Evolutionary conservation across 2,888 invertebrate species (phyloP), one percentile per base, ranked within the genome.

Genomic region (Scaptomyza parva): DNA sequence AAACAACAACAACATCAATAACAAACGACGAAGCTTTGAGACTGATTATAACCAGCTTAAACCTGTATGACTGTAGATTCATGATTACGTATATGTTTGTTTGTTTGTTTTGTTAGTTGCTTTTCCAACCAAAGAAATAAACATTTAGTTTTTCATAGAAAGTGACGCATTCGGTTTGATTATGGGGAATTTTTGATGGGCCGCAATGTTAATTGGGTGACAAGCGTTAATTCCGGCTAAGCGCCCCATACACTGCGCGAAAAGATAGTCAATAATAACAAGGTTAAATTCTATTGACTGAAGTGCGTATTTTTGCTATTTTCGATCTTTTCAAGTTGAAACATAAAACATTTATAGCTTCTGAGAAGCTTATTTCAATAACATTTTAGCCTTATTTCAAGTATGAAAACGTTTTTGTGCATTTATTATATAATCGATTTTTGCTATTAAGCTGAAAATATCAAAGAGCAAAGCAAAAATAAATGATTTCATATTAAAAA

Each of bases 1-100:
- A 50, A 52, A 43, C 18, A 50, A 35, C 35, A 50, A 7, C 30
- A 50, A 8, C 33, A 20, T 40, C 43, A 43, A 28, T 18, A 58
- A 8, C 22, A 48, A 40, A 35, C 35, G 35, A 1, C 8, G 2
- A 55, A 43, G 69, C 52, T 55, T 60, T 43, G 43, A 43, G 41
- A 35, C 69, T 53, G 76, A 67, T 64, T 69, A 47, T 63, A 87
- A 81, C 86, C 72, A 60, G 81, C 86, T 85, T 62, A 43, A 81
- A 81, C 82, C 81, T 67, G 87, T 22, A 39, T 7, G 50, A 14
- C 43, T 14, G 7, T 26, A 12, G 6, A 30, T 24, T 12, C 22
- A 43, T 3, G 0, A 33, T n/a, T n/a, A 28, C 28, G 9, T 28
- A 28, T 9, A 28, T 39, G 18, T 20, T 9, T 9, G 12, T 28